Base-by-base conservation (phyloP, 2,888 invertebrate species). In the Nematopogon swammerdamellus region DNA sequence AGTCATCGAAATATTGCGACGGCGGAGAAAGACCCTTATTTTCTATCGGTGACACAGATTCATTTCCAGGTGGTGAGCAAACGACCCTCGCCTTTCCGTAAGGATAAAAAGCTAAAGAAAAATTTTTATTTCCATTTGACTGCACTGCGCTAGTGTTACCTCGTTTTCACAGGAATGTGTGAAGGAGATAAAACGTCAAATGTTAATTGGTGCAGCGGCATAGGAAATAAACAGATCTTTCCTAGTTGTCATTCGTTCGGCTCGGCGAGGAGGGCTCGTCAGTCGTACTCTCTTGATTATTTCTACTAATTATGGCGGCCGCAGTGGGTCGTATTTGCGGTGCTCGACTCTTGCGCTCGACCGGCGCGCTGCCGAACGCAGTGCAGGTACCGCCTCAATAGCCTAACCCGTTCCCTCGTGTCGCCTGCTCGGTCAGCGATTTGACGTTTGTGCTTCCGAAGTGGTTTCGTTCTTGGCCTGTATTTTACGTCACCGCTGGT, bases 301-400 rank as follows among this genome's bases (percentile, higher is more conserved):
- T 72, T 65, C 82, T 84, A 91, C 86, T 84, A n/a, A n/a, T n/a
- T n/a, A 92, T 92, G 92, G 91, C 92, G 85, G 90, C 90, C 79
- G 85, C 87, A 74, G 86, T 92, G 75, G 88, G 91, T 82, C 87
- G 91, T 82, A 86, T 92, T 85, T 91, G 87, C 82, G 88, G 89
- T 81, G 86, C 89, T 71, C 86, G 88, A 74, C 85, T 92, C 76
- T 84, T 92, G 67, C 91, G 36, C 36, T 36, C 36, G 36, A 3
- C 36, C 36, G 36, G 36, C n/a, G 11, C 11, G 11, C 3, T 36
- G 36, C 36, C 36, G 36, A 36, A 14, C n/a, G n/a, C 36, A 36
- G 36, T 36, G 36, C 36, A 36, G 36, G 36, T 36, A 36, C 36
- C 36, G 36, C 36, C 36, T 14, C 8, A 25, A n/a, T n/a, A n/a